A percentile compares a stretch with the other conserved stretches of the same genome.
Evolutionary conservation across 1,140 invertebrate species (phyloP).

Genomic region (Pogonus chalceus): DNA sequence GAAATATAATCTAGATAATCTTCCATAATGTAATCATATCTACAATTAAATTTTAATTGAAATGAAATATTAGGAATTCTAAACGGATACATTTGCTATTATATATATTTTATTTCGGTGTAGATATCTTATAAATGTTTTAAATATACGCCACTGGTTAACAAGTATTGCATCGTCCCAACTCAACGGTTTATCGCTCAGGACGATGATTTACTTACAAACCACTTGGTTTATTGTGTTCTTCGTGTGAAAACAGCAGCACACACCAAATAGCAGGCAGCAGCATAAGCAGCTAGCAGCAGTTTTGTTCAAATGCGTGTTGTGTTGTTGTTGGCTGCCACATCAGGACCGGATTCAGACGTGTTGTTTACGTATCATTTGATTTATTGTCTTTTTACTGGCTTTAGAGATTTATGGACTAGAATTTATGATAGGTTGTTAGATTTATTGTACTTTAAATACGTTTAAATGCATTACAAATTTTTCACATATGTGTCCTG

Average conservation of each 20-base stretch:
- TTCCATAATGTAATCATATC: no score
- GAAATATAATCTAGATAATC: no score
- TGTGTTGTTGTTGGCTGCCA: neutral
- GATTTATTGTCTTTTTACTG: neutral
- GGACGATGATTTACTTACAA: conserved; percentile 6
- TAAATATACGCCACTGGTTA: no score
- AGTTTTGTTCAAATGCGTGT: neutral
- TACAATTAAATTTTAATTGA: no score
- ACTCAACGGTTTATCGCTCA: neutral
- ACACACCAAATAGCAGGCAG: no score
- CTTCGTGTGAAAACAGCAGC: neutral
- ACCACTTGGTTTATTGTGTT: conserved; percentile 2
- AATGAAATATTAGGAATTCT: no score
- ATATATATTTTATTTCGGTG: no score
- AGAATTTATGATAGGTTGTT: neutral
- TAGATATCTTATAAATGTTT: no score
- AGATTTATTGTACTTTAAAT: neutral
- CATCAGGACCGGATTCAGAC: neutral
- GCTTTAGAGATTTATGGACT: neutral
- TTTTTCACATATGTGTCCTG: neutral
- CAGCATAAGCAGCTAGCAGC: no score
- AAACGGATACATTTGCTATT: no score
- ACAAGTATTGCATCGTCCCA: no score
- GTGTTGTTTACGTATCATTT: neutral
- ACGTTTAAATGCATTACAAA: neutral